Conservation (phyloP, 92 coral and sea anemone genomes). For the Epizoanthus stellaris region DNA sequence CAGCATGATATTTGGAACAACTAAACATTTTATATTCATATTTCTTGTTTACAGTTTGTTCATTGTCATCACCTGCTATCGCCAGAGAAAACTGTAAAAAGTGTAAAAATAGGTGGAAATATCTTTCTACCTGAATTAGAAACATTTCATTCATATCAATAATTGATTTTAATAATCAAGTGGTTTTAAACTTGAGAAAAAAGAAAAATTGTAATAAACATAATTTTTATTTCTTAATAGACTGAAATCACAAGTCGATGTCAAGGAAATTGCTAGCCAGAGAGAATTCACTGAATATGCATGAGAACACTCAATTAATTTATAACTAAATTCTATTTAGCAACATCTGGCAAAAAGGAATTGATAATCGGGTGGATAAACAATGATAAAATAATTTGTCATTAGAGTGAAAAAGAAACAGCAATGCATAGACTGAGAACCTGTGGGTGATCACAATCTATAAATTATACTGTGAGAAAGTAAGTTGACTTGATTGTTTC, state of each 20-base stretch:
- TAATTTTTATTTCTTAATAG: constrained; percentile 13
- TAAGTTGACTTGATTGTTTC: constrained; percentile 15
- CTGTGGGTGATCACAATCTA: constrained; percentile 9
- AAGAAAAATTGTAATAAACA: background rate
- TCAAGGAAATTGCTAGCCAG: constrained; percentile 23
- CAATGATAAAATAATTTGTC: constrained; percentile 27
- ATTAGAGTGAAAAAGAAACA: constrained; percentile 17
- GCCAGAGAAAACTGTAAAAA: background rate
- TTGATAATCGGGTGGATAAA: background rate
- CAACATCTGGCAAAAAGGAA: constrained; percentile 32
- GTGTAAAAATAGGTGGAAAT: constrained; percentile 9
- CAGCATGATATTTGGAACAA: constrained; percentile 13
- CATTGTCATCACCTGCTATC: constrained; percentile 20
- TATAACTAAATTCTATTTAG: constrained; percentile 38
- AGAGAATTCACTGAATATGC: constrained; percentile 22
- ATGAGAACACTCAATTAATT: constrained; percentile 38
- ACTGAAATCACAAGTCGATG: constrained; percentile 4
- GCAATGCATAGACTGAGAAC: background rate
- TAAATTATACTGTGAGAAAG: background rate
- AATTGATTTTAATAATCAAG: constrained; percentile 19
- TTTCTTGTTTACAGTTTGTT: background rate
- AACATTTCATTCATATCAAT: background rate
- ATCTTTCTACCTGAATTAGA: background rate
- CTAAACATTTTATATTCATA: constrained; percentile 37
- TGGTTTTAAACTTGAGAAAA: constrained; percentile 16